A percentile compares a stretch with the other conserved stretches of the same genome.
These are phyloP conservation scores for Condylostylus longicornis DNA, from an alignment of 1,140 invertebrate genomes.

Conservation along the genomic window DNA sequence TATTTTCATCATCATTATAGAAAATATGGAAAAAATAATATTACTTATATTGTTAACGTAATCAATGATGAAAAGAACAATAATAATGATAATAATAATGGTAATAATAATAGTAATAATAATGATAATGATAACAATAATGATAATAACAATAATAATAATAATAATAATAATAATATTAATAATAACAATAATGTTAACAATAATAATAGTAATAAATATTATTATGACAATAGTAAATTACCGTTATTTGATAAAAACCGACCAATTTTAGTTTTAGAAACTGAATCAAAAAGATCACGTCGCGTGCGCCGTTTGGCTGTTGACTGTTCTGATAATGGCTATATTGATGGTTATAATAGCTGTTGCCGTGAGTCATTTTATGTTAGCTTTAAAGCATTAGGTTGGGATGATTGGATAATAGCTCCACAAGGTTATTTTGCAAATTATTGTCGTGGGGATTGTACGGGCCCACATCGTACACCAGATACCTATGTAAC, in stretches of 20 bases:
- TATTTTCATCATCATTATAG: not conserved
- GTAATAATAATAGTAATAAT: not conserved
- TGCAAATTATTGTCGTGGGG: conserved; percentile 87
- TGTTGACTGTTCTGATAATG: conserved; percentile 67
- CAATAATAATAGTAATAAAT: too few species aligned
- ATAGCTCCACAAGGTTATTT: conserved; percentile 79
- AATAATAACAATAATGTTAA: too few species aligned
- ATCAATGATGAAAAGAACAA: too few species aligned
- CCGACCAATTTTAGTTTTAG: conserved; percentile 70
- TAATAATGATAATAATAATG: not conserved
- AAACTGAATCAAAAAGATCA: conserved; percentile 45
- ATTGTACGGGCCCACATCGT: conserved; percentile 56
- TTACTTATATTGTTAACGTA: too few species aligned
- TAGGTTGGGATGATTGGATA: conserved; percentile 93
- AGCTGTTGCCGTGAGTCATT: conserved; percentile 84
- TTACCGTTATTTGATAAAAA: conserved; percentile 36
- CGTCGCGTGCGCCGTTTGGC: conserved; percentile 60
- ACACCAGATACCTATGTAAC: conserved; percentile 72
- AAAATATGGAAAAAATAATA: not conserved
- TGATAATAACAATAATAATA: conserved; percentile 15
- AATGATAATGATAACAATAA: not conserved
- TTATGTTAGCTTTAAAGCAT: conserved; percentile 75
- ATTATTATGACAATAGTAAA: too few species aligned
- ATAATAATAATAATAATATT: too few species aligned
- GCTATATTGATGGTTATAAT: conserved; percentile 50